phyloP scores from a whole-genome alignment of 2,113 vertebrate species.

The Bubo scandiacus region DNA sequence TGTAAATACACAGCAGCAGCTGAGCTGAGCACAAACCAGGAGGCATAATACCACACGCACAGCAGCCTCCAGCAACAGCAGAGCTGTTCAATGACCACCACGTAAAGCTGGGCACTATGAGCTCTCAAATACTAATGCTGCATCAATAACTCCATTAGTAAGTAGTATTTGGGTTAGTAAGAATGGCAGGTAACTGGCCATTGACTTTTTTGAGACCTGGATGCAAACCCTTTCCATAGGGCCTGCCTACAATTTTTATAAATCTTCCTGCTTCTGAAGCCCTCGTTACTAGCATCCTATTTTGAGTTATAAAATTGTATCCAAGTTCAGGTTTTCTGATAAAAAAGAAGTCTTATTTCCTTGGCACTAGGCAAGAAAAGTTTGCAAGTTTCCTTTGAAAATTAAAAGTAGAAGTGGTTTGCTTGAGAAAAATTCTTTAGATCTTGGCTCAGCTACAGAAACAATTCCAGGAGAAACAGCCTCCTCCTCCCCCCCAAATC shows the following conservation, averaged over 20 bases:
- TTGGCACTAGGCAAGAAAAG: neutral
- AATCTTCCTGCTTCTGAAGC: neutral
- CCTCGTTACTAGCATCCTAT: neutral
- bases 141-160: neutral
- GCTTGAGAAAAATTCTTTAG: neutral
- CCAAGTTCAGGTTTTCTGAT: neutral
- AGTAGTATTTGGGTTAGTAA: neutral
- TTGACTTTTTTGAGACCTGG: neutral
- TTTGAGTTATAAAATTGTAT: neutral
- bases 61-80: neutral
- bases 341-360: neutral
- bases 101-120: fast-evolving
- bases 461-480: neutral
- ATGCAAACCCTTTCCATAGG: neutral
- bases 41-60: fast-evolving
- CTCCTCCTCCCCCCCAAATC: neutral
- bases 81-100: neutral
- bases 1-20: fast-evolving
- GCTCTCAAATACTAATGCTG: neutral
- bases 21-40: neutral
- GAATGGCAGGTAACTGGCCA: neutral
- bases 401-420: neutral
- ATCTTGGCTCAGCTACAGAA: neutral
- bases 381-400: neutral
- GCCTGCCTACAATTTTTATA: neutral